Base-by-base conservation (phyloP, 2,113 vertebrate genomes). In the Cairina moschata region DNA sequence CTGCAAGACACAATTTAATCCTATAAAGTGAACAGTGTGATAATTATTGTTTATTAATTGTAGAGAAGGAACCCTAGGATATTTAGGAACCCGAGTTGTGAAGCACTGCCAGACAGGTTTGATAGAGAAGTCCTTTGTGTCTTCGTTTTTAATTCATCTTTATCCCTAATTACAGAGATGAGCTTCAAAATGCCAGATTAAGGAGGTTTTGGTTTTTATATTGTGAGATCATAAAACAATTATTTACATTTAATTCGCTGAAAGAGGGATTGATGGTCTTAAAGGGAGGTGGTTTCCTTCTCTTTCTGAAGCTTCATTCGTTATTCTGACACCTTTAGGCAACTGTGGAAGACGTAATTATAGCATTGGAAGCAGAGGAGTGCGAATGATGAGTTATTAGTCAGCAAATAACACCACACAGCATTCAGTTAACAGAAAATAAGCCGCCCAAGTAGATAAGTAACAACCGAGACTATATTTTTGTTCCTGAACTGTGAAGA, bases 31-130 rank as follows among this genome's bases (percentile, higher is more conserved):
- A 83, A 68, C 67, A 81, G 17, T 78, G 44, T 68, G 42, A 29
- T 75, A 91, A 94, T 90, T 86, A 90, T n/a, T 68, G 32, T 90
- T 83, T 83, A 46, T 83, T 81, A 77, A 85, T 88, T 88, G 55
- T 68, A 58, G 52, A 76, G 75, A 81, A 91, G 48, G 36, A 67
- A 40, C 40, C 40, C 40, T 40, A 40, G 40, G 40, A 40, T 40
- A 81, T 83, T 66, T 36, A 67, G n/a, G 31, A 90, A 59, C 25
- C 52, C 72, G 36, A 5, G 16, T 74, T 86, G 42, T 74, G 73
- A 87, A 90, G 50, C 40, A 87, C 16, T 21, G 36, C 55, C 74
- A 71, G 60, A 48, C 22, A 68, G 79, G 52, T 71, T 90, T 81
- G 76, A 81, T 81, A 56, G 48, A 86, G 66, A 91, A 48, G 9